Evolutionary conservation across 2,797 vertebrate genomes (phyloP).

Genomic region (Mallotus villosus): DNA sequence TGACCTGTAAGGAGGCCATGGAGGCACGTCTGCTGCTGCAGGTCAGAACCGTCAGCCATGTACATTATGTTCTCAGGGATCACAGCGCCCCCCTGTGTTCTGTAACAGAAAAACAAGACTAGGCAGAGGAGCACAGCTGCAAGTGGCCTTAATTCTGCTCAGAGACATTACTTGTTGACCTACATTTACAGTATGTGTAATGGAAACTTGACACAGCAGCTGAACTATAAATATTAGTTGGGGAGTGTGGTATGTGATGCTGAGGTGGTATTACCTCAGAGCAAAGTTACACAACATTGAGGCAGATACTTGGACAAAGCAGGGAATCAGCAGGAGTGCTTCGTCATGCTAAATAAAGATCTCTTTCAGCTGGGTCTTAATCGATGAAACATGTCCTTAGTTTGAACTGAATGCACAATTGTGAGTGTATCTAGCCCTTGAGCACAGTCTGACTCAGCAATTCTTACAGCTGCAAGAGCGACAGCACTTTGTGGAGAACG

Average conservation of each 20-base stretch:
- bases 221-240: slow-evolving; percentile 43
- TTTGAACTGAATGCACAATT: too few species aligned
- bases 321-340: too few species aligned
- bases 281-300: neutral
- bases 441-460: neutral
- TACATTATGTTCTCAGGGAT: too few species aligned
- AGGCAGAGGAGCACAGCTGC: neutral
- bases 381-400: too few species aligned
- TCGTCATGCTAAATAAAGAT: too few species aligned
- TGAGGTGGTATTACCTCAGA: neutral
- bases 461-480: slow-evolving; percentile 88
- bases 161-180: neutral
- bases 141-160: neutral
- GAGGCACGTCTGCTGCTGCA: slow-evolving; percentile 91
- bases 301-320: too few species aligned
- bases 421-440: too few species aligned
- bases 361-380: neutral
- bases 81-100: neutral
- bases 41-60: slow-evolving; percentile 65
- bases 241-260: neutral
- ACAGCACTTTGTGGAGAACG: slow-evolving; percentile 98
- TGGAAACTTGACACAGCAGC: slow-evolving; percentile 62
- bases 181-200: neutral
- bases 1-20: slow-evolving; percentile 97
- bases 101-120: too few species aligned